Evolutionary conservation across 2,113 vertebrate species (phyloP).

Genomic region (Bucco capensis): DNA sequence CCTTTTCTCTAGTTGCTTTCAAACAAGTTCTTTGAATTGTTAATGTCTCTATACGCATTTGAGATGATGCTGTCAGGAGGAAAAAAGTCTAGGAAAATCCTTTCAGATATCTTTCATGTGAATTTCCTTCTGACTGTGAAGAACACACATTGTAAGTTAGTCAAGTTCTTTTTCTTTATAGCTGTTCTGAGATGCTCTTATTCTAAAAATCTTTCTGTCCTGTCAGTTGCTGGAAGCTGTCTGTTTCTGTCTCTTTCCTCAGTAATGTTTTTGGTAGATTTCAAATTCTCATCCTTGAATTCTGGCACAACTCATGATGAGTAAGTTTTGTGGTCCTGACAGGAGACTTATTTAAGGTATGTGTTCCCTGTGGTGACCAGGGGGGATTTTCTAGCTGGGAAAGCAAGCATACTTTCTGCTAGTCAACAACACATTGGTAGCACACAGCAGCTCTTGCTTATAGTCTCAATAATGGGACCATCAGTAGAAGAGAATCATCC

Average conservation of each 20-base stretch:
- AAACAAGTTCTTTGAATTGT: neutral
- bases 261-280: neutral
- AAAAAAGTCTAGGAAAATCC: neutral
- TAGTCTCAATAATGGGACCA: neutral
- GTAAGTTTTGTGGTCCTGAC: neutral
- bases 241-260: neutral
- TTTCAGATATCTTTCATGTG: neutral
- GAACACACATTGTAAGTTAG: neutral
- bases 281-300: neutral
- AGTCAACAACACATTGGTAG: rapidly evolving
- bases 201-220: neutral
- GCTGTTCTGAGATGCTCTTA: neutral
- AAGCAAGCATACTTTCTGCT: neutral
- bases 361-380: neutral
- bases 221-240: neutral
- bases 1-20: neutral
- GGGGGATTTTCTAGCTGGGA: neutral
- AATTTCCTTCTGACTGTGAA: neutral
- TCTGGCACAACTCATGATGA: neutral
- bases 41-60: neutral
- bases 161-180: neutral
- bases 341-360: neutral
- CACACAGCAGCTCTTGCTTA: neutral
- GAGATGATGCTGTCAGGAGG: neutral
- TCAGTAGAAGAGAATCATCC: neutral